Evolutionary conservation across 1,140 invertebrate genomes (phyloP).

Genomic region (Drosophila murphyi): DNA sequence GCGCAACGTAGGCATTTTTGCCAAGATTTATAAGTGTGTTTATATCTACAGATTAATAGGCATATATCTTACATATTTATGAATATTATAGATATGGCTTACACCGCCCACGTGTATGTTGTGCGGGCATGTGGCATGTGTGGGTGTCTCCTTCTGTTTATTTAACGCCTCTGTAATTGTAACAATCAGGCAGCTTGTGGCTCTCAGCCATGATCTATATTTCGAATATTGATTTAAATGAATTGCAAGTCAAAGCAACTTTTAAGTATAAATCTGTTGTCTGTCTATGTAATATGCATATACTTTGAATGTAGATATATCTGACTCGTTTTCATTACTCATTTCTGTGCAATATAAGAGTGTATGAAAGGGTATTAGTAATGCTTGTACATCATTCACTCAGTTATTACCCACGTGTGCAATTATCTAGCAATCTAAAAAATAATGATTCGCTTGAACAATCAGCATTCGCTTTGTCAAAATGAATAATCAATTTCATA

Average conservation of each 20-base stretch:
- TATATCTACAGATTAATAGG: not conserved
- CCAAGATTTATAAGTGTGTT: not conserved
- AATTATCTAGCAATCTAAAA: not conserved
- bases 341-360: not conserved
- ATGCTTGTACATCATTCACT: not conserved
- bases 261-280: not conserved
- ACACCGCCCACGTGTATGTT: conserved; percentile 19
- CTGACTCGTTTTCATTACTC: not conserved
- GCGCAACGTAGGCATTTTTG: conserved; percentile 20
- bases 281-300: not conserved
- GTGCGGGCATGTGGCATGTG: not conserved
- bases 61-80: not conserved
- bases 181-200: conserved; percentile 5
- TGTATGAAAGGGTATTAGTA: not conserved
- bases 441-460: not conserved
- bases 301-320: not conserved
- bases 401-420: not conserved
- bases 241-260: not conserved
- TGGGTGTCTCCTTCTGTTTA: conserved; percentile 1
- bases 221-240: not conserved
- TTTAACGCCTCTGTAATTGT: conserved; percentile 21
- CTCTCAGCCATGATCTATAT: not conserved
- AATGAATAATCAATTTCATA: not conserved
- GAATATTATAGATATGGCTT: conserved; percentile 7
- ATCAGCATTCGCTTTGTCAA: not conserved